A percentile compares a stretch with the other conserved stretches of the same genome.
Conservation (phyloP, 1,140 invertebrate genomes). For the Zaprionus gabonicus region DNA sequence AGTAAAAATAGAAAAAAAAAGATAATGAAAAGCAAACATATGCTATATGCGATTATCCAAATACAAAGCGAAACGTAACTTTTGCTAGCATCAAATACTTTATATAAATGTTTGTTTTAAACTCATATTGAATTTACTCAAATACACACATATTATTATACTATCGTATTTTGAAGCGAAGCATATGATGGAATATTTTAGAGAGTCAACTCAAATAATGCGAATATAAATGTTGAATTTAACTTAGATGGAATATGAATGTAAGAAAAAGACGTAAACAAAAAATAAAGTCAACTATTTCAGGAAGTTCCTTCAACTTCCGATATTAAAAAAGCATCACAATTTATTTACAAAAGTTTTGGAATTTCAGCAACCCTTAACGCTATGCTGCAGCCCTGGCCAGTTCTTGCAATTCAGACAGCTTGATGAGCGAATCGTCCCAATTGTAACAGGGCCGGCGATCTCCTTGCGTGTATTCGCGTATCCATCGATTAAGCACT, state of each 20-base stretch:
- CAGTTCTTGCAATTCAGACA: constrained; percentile 23
- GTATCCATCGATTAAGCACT: constrained; percentile 81
- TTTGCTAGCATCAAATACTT: constrained; percentile 61
- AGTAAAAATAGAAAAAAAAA: too few species aligned
- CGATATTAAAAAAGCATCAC: constrained; percentile 35
- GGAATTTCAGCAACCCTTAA: neutral
- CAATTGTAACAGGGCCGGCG: constrained; percentile 59
- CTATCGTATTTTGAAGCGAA: constrained; percentile 16
- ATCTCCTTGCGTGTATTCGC: constrained; percentile 63
- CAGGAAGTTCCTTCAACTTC: constrained; percentile 53
- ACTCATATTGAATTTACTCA: constrained; percentile 80
- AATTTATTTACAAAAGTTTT: constrained; percentile 7
- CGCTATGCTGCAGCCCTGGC: neutral
- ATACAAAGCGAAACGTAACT: constrained; percentile 52
- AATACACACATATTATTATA: constrained; percentile 77
- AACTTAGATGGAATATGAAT: constrained; percentile 45
- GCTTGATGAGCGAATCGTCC: constrained; percentile 46
- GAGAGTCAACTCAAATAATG: constrained; percentile 35
- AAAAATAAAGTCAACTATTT: constrained; percentile 65
- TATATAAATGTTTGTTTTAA: constrained; percentile 70
- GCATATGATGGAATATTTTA: constrained; percentile 30
- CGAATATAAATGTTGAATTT: constrained; percentile 58
- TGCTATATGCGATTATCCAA: constrained; percentile 37
- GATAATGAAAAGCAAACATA: constrained; percentile 33
- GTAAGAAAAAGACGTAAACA: constrained; percentile 38